Evolutionary conservation across 53 echinoderm and acorn worm genomes (phyloP).

Genomic region (Zoroaster sp.): DNA sequence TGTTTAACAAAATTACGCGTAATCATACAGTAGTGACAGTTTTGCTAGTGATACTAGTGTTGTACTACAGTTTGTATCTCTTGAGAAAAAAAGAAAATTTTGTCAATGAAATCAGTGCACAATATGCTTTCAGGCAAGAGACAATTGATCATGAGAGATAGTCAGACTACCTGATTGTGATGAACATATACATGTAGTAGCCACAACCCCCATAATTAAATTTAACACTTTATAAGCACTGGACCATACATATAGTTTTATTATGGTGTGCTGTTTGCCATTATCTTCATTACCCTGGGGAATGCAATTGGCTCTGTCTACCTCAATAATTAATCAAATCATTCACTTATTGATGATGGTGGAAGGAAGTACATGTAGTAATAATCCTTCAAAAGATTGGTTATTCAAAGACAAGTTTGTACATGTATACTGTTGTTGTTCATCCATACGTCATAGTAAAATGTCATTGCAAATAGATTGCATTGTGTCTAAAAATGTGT

Average conservation of each 20-base stretch:
- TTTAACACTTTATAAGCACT: conserved; percentile 7
- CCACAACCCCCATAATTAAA: conserved; percentile 25
- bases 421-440: neutral
- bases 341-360: conserved; percentile 10
- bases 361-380: neutral
- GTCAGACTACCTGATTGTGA: neutral
- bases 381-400: neutral
- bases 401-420: neutral
- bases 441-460: too few relatives aligned
- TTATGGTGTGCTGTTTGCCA: conserved; percentile 5
- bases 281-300: conserved; percentile 17
- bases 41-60: too few relatives aligned
- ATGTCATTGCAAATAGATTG: too few relatives aligned
- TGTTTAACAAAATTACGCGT: too few relatives aligned
- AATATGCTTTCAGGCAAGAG: too few relatives aligned
- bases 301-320: neutral
- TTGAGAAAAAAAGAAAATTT: too few relatives aligned
- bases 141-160: neutral
- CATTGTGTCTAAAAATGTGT: too few relatives aligned
- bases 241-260: neutral
- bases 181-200: neutral
- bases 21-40: too few relatives aligned
- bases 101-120: too few relatives aligned
- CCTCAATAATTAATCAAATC: conserved; percentile 27
- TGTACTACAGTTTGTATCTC: too few relatives aligned